These are phyloP conservation scores for Falco berigora DNA, from an alignment of 2,797 vertebrate genomes.

Conservation along the genomic window DNA sequence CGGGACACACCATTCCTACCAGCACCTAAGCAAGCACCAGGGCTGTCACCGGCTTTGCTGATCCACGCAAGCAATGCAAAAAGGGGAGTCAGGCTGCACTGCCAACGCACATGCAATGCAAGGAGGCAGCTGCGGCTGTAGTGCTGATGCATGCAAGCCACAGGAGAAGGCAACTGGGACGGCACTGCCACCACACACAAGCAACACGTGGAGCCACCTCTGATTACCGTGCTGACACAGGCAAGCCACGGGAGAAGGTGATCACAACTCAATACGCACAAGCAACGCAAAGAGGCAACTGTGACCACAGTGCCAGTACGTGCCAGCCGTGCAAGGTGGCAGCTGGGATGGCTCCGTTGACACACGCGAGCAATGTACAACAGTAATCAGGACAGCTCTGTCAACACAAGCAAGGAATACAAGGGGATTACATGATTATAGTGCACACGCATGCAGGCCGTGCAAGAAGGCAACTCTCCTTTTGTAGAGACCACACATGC, in stretches of 20 bases:
- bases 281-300: too few relatives aligned
- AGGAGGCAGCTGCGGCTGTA: background rate
- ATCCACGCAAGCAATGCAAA: accelerated
- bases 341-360: background rate
- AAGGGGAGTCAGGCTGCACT: background rate
- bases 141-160: accelerated
- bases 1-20: accelerated
- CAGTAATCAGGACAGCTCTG: background rate
- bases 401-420: background rate
- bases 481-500: background rate
- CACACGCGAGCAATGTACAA: background rate
- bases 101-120: accelerated
- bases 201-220: background rate
- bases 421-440: background rate
- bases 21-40: background rate
- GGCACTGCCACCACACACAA: background rate
- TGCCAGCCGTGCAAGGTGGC: accelerated
- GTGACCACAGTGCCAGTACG: background rate
- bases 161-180: background rate
- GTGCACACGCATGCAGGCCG: background rate
- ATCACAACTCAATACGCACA: background rate
- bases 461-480: too few relatives aligned
- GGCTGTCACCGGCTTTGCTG: too few relatives aligned
- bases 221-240: background rate
- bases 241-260: background rate